These are phyloP conservation scores for Drosophila greeni DNA, from an alignment of 2,888 invertebrate genomes.

Conservation along the genomic window DNA sequence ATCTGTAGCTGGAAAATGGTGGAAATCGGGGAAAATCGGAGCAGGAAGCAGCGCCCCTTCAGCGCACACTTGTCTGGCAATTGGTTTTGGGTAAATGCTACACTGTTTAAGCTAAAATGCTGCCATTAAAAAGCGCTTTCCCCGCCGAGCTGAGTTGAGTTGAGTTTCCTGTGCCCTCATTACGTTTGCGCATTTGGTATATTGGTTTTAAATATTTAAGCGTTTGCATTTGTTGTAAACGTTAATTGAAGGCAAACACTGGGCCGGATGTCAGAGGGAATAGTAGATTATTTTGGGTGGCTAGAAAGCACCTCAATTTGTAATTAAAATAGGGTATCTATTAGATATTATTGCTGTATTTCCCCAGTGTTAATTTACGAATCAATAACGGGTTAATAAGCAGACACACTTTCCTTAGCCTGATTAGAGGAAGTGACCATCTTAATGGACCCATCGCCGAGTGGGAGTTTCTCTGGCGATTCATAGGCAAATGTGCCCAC, in stretches of 20 bases:
- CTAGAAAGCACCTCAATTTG: neutral
- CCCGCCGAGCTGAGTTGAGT: constrained; percentile 6
- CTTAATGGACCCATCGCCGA: constrained; percentile 6
- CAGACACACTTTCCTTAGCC: constrained; percentile 2
- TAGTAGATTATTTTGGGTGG: neutral
- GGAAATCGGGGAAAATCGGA: constrained; percentile 5
- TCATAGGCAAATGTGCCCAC: constrained; percentile 48
- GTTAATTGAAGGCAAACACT: constrained; percentile 54
- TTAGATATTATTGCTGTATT: neutral
- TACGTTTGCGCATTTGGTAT: constrained; percentile 61
- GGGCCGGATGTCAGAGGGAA: constrained; percentile 19
- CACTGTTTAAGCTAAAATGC: constrained; percentile 67
- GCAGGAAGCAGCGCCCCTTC: constrained; percentile 9
- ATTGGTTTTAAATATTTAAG: constrained; percentile 66
- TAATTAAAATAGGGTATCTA: neutral
- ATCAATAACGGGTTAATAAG: neutral
- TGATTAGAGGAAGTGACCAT: constrained; percentile 12
- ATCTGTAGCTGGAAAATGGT: constrained; percentile 14
- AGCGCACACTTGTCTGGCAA: constrained; percentile 41
- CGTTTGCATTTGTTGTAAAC: constrained; percentile 50
- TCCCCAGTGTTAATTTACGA: neutral
- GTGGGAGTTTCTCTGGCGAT: constrained; percentile 45
- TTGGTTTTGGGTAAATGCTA: constrained; percentile 53
- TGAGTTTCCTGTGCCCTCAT: constrained; percentile 49
- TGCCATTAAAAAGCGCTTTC: constrained; percentile 63